Evolutionary conservation across 2,113 vertebrate species (phyloP).

Genomic region (Sakesphorus luctuosus): DNA sequence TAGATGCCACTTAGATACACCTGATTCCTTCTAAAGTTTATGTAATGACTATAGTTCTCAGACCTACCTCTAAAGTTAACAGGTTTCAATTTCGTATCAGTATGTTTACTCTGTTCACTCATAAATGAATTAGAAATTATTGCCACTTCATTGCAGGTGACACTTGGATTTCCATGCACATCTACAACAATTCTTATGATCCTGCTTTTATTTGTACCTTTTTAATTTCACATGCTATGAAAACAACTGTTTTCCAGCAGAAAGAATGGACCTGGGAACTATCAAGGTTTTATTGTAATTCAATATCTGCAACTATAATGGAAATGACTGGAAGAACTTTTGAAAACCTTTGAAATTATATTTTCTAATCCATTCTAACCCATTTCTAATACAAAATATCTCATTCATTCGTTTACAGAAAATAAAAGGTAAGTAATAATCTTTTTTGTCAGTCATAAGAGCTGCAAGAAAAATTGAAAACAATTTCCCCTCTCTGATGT

Average conservation of each 20-base stretch:
- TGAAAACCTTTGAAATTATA: slow-evolving; percentile 14
- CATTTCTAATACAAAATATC: not conserved
- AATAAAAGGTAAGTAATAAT: not conserved
- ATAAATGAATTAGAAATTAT: not conserved
- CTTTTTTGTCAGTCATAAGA: not conserved
- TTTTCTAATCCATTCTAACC: not conserved
- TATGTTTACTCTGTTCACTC: not conserved
- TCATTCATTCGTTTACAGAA: not conserved
- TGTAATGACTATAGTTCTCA: not conserved
- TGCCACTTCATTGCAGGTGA: not conserved
- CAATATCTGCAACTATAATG: not conserved
- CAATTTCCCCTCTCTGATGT: not conserved
- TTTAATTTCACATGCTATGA: not conserved
- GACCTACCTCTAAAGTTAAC: not conserved
- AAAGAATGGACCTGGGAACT: not conserved
- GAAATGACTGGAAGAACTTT: not conserved
- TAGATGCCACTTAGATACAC: not conserved
- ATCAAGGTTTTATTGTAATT: not conserved
- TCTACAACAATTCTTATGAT: not conserved
- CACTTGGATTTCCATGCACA: not conserved
- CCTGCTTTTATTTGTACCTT: not conserved
- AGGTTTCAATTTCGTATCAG: not conserved
- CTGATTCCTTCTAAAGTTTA: not conserved
- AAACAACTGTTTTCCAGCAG: not conserved
- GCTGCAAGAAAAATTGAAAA: not conserved